These are phyloP conservation scores for Trachelus troglodyta DNA, from an alignment of 2,888 invertebrate species.

Conservation along the genomic window DNA sequence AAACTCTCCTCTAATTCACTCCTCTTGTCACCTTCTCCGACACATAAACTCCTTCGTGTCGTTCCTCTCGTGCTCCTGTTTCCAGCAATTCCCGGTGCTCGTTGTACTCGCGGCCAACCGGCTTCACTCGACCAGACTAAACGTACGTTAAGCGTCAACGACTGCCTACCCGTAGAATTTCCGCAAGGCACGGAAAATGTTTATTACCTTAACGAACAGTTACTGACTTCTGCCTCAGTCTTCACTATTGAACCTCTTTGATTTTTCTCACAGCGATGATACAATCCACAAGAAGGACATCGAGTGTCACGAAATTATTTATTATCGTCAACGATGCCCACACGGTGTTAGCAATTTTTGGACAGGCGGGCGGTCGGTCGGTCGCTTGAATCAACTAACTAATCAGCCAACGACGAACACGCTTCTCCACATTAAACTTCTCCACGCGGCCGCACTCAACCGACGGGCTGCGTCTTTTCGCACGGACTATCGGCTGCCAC, in stretches of 20 bases:
- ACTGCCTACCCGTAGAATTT: neutral
- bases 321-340: neutral
- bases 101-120: neutral
- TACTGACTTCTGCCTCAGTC: neutral
- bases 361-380: neutral
- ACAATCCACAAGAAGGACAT: neutral
- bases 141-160: neutral
- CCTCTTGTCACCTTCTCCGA: conserved; percentile 12
- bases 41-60: conserved; percentile 3
- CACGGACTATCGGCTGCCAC: conserved; percentile 27
- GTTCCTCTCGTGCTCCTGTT: neutral
- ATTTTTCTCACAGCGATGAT: neutral
- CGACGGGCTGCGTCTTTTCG: conserved; percentile 46
- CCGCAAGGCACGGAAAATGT: neutral
- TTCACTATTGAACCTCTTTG: neutral
- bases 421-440: neutral
- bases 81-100: neutral
- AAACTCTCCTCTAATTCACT: conserved; percentile 4
- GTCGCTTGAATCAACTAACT: neutral
- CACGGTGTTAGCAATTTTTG: neutral
- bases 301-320: neutral
- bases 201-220: neutral
- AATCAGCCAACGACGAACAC: neutral
- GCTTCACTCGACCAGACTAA: neutral
- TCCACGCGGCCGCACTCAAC: conserved; percentile 48